phyloP scores from a whole-genome alignment of 1,140 invertebrate species.

The Plodia interpunctella region DNA sequence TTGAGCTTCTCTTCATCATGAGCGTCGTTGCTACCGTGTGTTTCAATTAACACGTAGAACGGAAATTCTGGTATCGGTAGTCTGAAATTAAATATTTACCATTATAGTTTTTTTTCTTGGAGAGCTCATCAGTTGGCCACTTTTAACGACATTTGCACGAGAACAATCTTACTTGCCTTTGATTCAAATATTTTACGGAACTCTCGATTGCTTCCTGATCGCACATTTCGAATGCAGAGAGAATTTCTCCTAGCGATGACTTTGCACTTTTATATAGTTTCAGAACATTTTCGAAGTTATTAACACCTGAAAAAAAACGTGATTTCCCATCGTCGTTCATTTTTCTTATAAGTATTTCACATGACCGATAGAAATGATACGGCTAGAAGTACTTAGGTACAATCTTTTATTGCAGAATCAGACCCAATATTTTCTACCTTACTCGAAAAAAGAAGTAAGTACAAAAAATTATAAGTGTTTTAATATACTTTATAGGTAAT shows the following conservation, averaged over 20 bases:
- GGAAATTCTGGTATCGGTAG: constrained; percentile 82
- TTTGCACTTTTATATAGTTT: constrained; percentile 85
- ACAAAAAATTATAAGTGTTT: no score
- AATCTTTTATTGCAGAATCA: no score
- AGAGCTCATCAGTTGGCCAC: no score
- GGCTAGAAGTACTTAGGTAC: no score
- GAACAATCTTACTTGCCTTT: constrained; percentile 40
- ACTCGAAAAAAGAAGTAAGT: no score
- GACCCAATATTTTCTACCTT: no score
- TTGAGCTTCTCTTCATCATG: constrained; percentile 94
- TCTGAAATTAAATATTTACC: constrained; percentile 33
- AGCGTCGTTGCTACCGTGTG: constrained; percentile 86
- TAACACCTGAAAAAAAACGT: constrained; percentile 80
- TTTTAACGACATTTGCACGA: background rate
- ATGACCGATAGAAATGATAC: no score
- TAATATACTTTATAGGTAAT: no score
- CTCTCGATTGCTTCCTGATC: constrained; percentile 78
- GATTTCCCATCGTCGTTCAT: no score
- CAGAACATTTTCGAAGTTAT: constrained; percentile 87
- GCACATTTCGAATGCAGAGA: constrained; percentile 97
- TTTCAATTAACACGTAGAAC: constrained; percentile 96
- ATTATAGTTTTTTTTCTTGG: no score
- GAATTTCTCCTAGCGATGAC: constrained; percentile 87
- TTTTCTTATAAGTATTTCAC: no score
- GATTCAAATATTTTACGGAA: constrained; percentile 49